Conservation (phyloP, 1,140 invertebrate genomes). For the Leptopilina clavipes region DNA sequence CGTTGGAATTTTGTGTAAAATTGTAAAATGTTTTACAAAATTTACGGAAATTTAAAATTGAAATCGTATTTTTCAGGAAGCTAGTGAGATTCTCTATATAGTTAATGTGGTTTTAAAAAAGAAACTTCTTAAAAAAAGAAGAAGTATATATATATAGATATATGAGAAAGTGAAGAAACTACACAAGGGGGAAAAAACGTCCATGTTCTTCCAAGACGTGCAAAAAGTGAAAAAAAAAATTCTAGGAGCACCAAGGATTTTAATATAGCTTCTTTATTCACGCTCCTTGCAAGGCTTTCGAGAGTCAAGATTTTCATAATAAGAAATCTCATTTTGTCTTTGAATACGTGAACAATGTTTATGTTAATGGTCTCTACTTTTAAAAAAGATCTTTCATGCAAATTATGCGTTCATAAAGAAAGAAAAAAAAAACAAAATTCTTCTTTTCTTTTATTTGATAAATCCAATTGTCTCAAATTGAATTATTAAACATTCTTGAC, state of each 20-base stretch:
- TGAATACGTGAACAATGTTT: conserved; percentile 11
- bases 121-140: conserved; percentile 3
- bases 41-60: neutral
- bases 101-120: neutral
- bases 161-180: neutral
- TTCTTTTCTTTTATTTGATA: no score
- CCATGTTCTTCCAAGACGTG: neutral
- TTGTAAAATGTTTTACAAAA: neutral
- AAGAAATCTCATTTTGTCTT: conserved; percentile 26
- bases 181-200: neutral
- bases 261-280: conserved; percentile 29
- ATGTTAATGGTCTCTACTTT: conserved; percentile 2
- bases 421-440: neutral
- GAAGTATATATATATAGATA: neutral
- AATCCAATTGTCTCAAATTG: no score
- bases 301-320: conserved; percentile 32
- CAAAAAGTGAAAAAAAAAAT: neutral
- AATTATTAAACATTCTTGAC: no score
- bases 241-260: conserved; percentile 3
- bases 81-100: neutral
- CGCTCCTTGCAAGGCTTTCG: neutral
- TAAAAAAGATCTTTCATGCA: neutral
- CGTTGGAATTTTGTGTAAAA: neutral
- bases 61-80: neutral
- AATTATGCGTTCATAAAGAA: neutral